phyloP scores from a whole-genome alignment of 2,797 vertebrate genomes.

The Acipenser transmontanus region DNA sequence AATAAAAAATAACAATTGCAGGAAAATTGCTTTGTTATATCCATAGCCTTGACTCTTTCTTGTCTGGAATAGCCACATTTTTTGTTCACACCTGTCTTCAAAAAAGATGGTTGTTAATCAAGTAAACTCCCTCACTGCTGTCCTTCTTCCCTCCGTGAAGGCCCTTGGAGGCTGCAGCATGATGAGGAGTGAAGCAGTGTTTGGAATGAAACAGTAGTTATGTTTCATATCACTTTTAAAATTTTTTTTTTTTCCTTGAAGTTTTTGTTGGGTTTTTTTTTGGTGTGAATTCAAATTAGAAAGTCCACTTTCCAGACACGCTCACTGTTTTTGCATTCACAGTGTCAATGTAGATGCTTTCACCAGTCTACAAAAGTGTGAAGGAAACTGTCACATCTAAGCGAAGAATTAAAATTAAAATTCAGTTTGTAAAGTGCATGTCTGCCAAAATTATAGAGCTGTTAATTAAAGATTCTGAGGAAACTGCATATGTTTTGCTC shows the following conservation, averaged over 20 bases:
- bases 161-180: conserved; percentile 18
- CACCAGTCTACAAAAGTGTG: conserved; percentile 24
- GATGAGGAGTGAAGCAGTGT: conserved; percentile 6
- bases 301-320: conserved; percentile 8
- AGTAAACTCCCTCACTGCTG: conserved; percentile 32
- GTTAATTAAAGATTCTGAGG: no score
- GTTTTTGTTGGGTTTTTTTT: conserved; percentile 14
- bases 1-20: background rate
- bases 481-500: no score
- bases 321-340: no score
- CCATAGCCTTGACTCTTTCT: background rate
- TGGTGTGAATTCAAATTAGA: conserved; percentile 14
- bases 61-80: conserved; percentile 32
- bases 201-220: conserved; percentile 20
- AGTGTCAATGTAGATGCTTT: conserved; percentile 6
- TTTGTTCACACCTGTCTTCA: conserved; percentile 43
- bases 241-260: conserved; percentile 13
- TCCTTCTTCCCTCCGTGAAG: conserved; percentile 11
- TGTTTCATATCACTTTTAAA: conserved; percentile 7
- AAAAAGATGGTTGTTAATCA: conserved; percentile 42
- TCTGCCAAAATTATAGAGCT: background rate
- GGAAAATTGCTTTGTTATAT: background rate
- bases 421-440: background rate
- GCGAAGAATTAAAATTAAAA: no score
- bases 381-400: conserved; percentile 9